Evolutionary conservation across 1,140 invertebrate species (phyloP), one percentile per base, ranked within the genome.

Genomic region (Euwallacea fornicatus): DNA sequence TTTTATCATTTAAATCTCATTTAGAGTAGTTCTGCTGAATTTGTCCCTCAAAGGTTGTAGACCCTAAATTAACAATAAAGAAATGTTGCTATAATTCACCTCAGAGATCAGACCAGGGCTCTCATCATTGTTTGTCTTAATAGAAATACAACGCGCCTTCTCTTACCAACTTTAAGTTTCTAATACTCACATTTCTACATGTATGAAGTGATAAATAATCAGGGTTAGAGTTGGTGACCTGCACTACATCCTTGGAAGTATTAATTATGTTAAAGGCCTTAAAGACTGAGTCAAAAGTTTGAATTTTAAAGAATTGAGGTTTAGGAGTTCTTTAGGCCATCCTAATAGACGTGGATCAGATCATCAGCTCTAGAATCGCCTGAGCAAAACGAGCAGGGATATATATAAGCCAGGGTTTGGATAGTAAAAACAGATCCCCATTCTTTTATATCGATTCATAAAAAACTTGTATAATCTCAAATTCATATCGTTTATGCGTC

Each of bases 71-170:
- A 13, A 59, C 21, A 59, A 11, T 59, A 15, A 16, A 15, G 4
- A 16, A 10, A 21, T 69, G 46, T 69, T 61, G 10, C 42, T 6
- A 16, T 69, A 69, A 50, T 56, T 69, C 13, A 69, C n/a, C 9
- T 47, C 47, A n/a, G n/a, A 15, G 7, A 69, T 69, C n/a, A 62
- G 47, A 0, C 66, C 66, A 1, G 6, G 11, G 4, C 66, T 56
- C 10, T 41, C 56, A 62, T 69, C 66, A 13, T 53, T 61, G 21
- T 69, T 56, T 7, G 56, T 69, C 50, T 69, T 69, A 43, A 69
- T 60, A 42, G 61, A 56, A 41, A 69, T 69, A 8, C 58, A 56
- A 54, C 61, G 47, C 8, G 9, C 10, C 2, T n/a, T 15, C 56
- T 33, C 13, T 9, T 11, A 16, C n/a, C 0, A 69, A 11, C 9